Base-by-base conservation (phyloP, 2,797 vertebrate genomes). In the Capromys pilorides region DNA sequence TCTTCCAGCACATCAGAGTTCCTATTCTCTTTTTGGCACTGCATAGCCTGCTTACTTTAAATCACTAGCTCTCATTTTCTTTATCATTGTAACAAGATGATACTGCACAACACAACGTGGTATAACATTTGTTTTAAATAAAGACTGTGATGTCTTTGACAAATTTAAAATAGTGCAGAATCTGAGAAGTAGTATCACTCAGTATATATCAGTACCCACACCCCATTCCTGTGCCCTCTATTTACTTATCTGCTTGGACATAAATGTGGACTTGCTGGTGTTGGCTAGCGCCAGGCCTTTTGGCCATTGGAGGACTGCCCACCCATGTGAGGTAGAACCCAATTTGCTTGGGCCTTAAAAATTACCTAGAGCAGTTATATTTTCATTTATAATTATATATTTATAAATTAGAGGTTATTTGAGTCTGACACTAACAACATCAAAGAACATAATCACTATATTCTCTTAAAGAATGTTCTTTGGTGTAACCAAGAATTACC, bases 371-470 rank as follows among this genome's bases (percentile, higher is more conserved):
- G 64, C 57, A 75, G 14, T 33, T 59, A 87, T 73, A 22, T 14
- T 93, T 88, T 79, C 54, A 73, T 59, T 87, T 73, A 83, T 62
- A 90, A 92, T 49, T 92, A 73, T 61, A 79, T 51, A 64, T 57
- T 49, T 83, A 85, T 21, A 71, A 69, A 83, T 67, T 61, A 89
- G 41, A 90, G 33, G 49, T 85, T 86, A 45, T 45, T 71, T 69
- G 66, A 92, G 66, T 85, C 49, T 81, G 64, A 75, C 49, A 84
- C 33, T 36, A 80, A 80, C 6, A 80, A 36, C 45, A 90, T 83
- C 57, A 66, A 79, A 84, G 71, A 36, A 66, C 33, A 45, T 2
- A 51, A 12, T 66, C 28, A 22, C 24, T 24, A n/a, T 28, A 45
- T 36, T 73, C 31, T 79, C 36, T 87, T 87, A 71, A 78, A 79